Evolutionary conservation across 2,113 vertebrate genomes (phyloP).

Genomic region (Mola mola): DNA sequence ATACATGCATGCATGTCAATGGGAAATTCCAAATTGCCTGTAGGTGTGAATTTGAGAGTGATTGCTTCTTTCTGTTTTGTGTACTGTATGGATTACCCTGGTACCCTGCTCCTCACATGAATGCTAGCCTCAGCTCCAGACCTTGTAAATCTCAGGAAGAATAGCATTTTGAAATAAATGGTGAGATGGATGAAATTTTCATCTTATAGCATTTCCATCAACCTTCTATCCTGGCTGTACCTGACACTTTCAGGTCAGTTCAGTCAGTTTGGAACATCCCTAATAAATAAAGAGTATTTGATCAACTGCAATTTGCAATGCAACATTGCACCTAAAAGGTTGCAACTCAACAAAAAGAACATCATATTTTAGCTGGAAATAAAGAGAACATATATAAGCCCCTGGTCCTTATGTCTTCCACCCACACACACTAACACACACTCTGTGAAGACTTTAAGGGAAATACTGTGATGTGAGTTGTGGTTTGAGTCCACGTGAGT

Average conservation of each 20-base stretch:
- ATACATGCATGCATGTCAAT: neutral
- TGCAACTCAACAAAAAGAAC: constrained; percentile 4
- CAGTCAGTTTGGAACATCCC: constrained; percentile 1
- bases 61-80: neutral
- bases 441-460: no score
- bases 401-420: neutral
- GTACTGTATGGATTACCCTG: constrained; percentile 2
- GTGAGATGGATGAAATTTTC: no score
- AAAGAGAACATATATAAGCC: neutral
- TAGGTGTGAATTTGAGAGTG: constrained; percentile 4
- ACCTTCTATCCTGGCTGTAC: no score
- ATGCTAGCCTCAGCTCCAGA: no score
- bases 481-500: constrained; percentile 13
- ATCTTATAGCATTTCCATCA: no score
- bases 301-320: constrained; percentile 1
- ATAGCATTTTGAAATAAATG: no score
- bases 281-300: constrained; percentile 19
- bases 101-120: no score
- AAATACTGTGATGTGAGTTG: neutral
- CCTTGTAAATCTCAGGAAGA: no score
- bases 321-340: constrained; percentile 2
- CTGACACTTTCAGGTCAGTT: constrained; percentile 24
- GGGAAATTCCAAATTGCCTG: constrained; percentile 9
- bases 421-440: neutral
- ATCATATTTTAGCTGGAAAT: neutral